Conservation (phyloP, 2,113 vertebrate species). For the Ciconia boyciana region DNA sequence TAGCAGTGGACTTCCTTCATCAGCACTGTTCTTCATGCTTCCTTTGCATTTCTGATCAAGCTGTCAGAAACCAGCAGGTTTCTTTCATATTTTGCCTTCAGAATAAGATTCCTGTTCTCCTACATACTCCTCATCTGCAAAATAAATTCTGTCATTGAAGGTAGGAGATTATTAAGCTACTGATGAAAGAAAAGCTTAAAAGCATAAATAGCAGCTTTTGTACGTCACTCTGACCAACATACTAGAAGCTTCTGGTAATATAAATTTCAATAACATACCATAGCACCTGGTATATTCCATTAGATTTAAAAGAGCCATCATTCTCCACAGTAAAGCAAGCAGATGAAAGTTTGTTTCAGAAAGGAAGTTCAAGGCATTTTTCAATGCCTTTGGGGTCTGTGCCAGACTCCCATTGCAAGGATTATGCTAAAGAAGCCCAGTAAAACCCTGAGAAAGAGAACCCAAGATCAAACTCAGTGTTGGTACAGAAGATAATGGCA, state of each 20-base stretch:
- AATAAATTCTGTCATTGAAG: background rate
- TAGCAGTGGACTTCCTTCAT: background rate
- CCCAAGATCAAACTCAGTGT: background rate
- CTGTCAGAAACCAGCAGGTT: background rate
- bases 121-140: background rate
- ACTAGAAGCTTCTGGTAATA: background rate
- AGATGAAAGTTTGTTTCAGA: background rate
- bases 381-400: background rate
- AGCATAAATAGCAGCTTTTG: background rate
- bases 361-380: background rate
- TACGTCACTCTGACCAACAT: background rate
- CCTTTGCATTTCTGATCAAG: background rate
- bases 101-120: background rate
- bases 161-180: background rate
- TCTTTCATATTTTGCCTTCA: background rate
- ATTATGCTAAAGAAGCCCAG: background rate
- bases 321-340: background rate
- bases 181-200: background rate
- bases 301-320: background rate
- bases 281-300: background rate
- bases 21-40: background rate
- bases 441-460: background rate
- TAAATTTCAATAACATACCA: background rate
- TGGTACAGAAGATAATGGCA: background rate
- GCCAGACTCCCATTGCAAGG: background rate